Conservation (phyloP, 2,113 vertebrate genomes). For the Tretioscincus oriximinensis region DNA sequence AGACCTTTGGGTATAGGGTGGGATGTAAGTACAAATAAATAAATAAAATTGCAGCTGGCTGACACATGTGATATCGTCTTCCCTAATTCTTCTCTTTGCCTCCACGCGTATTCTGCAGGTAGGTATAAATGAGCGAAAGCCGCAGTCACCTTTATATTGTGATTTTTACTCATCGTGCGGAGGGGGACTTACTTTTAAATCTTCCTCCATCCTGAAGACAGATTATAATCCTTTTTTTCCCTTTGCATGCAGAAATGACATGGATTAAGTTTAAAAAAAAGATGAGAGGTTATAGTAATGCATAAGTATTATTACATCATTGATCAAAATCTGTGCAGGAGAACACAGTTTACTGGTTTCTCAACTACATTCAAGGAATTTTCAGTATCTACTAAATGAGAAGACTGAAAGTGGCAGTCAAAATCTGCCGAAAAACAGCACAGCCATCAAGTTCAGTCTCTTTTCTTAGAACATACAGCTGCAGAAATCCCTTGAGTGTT, state of each 20-base stretch:
- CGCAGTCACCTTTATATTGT: too few species aligned
- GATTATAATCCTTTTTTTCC: background rate
- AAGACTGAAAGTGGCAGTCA: background rate
- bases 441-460: background rate
- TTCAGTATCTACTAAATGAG: background rate
- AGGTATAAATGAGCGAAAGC: too few species aligned
- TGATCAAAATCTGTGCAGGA: background rate
- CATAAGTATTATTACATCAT: background rate
- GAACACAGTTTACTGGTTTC: background rate
- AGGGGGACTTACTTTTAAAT: too few species aligned
- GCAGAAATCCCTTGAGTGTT: background rate
- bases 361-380: background rate
- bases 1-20: too few species aligned
- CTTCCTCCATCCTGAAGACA: too few species aligned
- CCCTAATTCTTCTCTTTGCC: too few species aligned
- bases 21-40: too few species aligned
- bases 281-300: background rate
- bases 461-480: background rate
- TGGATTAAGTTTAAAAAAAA: background rate
- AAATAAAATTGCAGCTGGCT: too few species aligned
- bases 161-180: too few species aligned
- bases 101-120: too few species aligned
- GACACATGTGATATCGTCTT: too few species aligned
- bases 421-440: background rate
- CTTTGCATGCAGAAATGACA: too few species aligned